A percentile compares a stretch with the other conserved stretches of the same genome.
Conservation (phyloP, 2,797 vertebrate genomes). For the Pygocentrus nattereri region DNA sequence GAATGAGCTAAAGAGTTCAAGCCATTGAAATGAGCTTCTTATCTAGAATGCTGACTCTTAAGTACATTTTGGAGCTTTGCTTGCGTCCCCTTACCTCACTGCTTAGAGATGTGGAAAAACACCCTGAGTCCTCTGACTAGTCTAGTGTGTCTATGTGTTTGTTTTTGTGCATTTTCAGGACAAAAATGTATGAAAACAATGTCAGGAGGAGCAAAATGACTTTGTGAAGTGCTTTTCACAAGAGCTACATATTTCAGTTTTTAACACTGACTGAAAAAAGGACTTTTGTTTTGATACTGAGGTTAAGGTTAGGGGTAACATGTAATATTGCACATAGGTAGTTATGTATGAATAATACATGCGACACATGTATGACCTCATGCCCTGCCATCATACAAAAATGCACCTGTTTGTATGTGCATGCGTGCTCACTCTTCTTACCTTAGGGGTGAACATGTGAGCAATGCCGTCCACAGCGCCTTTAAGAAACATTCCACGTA, state of each 20-base stretch:
- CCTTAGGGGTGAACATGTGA: constrained; percentile 99
- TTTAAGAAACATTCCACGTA: constrained; percentile 90
- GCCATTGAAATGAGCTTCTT: not conserved
- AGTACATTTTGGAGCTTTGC: constrained; percentile 18
- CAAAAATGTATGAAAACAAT: no score
- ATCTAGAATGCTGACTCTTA: constrained; percentile 14
- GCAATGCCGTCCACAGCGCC: constrained; percentile 94
- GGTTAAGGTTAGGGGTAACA: no score
- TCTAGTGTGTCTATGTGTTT: not conserved
- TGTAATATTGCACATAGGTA: no score
- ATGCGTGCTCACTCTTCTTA: constrained; percentile 67
- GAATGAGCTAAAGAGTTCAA: not conserved
- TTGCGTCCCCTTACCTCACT: not conserved
- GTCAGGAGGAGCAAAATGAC: no score
- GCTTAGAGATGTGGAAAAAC: constrained; percentile 3
- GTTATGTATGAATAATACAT: no score
- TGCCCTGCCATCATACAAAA: no score
- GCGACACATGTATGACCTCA: no score
- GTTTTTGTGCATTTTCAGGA: not conserved
- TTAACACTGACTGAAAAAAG: no score
- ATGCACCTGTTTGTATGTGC: no score
- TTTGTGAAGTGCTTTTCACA: no score
- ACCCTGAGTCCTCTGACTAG: not conserved
- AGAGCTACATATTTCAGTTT: no score
- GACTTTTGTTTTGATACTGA: no score